phyloP scores from a whole-genome alignment of 1,140 invertebrate species.

The Yoshiicerus persimilis region DNA sequence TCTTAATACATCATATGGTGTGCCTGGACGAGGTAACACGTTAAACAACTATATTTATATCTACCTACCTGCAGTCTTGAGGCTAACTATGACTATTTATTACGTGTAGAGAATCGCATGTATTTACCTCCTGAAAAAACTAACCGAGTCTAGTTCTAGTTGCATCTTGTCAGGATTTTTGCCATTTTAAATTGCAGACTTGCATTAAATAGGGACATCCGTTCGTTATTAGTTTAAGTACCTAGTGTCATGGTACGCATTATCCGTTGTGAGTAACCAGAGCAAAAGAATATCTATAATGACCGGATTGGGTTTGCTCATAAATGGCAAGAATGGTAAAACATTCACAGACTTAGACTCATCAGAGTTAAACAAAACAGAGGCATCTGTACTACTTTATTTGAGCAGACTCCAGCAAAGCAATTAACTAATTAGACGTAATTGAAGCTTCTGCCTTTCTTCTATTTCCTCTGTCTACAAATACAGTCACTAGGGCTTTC shows the following conservation, averaged over 20 bases:
- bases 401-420: neutral
- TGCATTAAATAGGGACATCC: neutral
- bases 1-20: neutral
- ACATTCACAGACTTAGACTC: neutral
- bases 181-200: neutral
- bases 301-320: neutral
- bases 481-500: neutral
- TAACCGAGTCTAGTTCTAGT: neutral
- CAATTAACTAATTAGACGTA: neutral
- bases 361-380: neutral
- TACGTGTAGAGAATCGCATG: neutral
- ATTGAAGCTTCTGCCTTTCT: neutral
- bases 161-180: neutral
- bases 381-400: neutral
- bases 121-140: neutral
- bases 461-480: neutral
- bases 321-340: neutral
- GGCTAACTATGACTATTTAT: too few species aligned
- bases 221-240: neutral
- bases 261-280: too few species aligned
- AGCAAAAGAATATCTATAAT: neutral
- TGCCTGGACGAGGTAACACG: neutral
- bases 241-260: too few species aligned
- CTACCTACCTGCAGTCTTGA: too few species aligned
- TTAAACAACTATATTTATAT: neutral